Percentiles rank a stretch among this genome's conserved stretches.
These are phyloP conservation scores for Cataglyphis albicans DNA, from an alignment of 2,888 invertebrate genomes.

Conservation along the genomic window DNA sequence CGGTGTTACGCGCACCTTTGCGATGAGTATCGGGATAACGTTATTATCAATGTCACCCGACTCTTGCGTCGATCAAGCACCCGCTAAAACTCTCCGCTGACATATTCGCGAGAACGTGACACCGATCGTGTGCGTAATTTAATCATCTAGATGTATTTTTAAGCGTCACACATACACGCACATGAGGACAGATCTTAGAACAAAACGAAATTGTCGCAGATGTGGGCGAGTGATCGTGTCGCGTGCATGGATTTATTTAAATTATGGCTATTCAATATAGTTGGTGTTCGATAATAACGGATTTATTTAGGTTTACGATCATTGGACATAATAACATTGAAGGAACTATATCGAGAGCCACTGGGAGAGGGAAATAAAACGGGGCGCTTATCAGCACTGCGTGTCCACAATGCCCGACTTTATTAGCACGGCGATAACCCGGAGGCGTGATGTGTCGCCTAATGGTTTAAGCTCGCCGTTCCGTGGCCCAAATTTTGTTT, in stretches of 20 bases:
- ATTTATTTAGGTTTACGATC: constrained; percentile 10
- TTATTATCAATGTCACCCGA: constrained; percentile 45
- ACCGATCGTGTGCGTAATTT: constrained; percentile 38
- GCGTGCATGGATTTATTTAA: constrained; percentile 1
- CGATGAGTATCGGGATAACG: constrained; percentile 69
- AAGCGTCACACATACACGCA: background rate
- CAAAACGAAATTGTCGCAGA: background rate
- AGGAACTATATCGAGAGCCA: constrained; percentile 28
- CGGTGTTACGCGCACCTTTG: constrained; percentile 73
- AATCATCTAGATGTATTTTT: constrained; percentile 3
- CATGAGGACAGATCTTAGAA: background rate
- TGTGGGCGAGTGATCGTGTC: background rate
- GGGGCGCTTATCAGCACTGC: constrained; percentile 76
- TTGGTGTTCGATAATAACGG: background rate
- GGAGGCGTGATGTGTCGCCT: constrained; percentile 70
- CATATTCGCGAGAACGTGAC: constrained; percentile 22
- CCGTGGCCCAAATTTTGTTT: constrained; percentile 47
- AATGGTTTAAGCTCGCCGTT: constrained; percentile 65
- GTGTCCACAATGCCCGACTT: constrained; percentile 77
- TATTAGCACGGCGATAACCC: constrained; percentile 80
- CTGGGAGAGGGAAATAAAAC: constrained; percentile 67
- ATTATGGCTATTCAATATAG: background rate
- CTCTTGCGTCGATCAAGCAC: constrained; percentile 26
- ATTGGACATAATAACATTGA: background rate
- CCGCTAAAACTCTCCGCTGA: constrained; percentile 7